Evolutionary conservation across 1,140 invertebrate species (phyloP).

Genomic region (Cepaea nemoralis): DNA sequence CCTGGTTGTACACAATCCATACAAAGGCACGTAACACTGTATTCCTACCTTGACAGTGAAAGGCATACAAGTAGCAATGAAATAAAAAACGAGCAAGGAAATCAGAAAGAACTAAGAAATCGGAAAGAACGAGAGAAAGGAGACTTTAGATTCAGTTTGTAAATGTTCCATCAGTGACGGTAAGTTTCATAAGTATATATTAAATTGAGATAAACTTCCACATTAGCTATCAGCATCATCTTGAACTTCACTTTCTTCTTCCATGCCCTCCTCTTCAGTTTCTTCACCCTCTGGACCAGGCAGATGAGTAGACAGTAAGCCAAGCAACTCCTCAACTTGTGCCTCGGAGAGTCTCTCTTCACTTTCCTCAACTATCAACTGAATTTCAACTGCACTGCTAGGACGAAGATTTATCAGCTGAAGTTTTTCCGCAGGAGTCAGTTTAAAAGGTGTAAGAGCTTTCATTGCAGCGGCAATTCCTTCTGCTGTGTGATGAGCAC

Average conservation of each 20-base stretch:
- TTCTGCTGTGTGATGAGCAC: conserved; percentile 78
- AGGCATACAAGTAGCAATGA: too few relatives aligned
- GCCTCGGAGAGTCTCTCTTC: conserved; percentile 85
- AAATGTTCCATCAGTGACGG: too few relatives aligned
- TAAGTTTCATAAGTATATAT: too few relatives aligned
- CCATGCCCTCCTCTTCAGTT: background rate
- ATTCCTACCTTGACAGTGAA: too few relatives aligned
- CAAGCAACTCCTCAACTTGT: conserved; percentile 81
- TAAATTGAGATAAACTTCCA: background rate
- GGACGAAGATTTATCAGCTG: conserved; percentile 86
- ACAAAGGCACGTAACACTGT: too few relatives aligned
- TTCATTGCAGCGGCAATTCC: conserved; percentile 79
- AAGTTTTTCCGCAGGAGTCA: conserved; percentile 86
- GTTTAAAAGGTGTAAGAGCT: conserved; percentile 78
- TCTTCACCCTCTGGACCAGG: conserved; percentile 32
- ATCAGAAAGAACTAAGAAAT: too few relatives aligned
- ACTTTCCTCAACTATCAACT: conserved; percentile 86
- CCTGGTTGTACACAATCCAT: too few relatives aligned
- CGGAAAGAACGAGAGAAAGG: too few relatives aligned
- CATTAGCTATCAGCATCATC: background rate
- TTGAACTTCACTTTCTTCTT: conserved; percentile 14
- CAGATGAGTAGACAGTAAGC: conserved; percentile 61
- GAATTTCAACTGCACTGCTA: conserved; percentile 83
- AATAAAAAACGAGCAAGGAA: too few relatives aligned
- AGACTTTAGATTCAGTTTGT: too few relatives aligned